Base-by-base conservation (phyloP, 2,113 vertebrate genomes). In the Alethe diademata region DNA sequence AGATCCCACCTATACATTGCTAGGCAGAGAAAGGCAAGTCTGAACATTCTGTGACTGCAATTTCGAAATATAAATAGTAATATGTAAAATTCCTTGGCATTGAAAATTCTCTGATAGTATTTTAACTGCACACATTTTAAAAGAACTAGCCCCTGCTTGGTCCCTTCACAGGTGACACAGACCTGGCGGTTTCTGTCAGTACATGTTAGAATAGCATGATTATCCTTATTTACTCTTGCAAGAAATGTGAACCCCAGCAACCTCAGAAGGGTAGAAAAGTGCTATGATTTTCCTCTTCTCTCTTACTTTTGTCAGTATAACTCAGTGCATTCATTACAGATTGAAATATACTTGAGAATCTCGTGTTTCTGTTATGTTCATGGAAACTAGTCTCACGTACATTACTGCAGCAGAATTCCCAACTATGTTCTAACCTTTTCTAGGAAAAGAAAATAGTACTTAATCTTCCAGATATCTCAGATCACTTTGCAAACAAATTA, bases 1-100 rank as follows among this genome's bases (percentile, higher is more conserved):
- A 86, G 58, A 85, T 94, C 82, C 93, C 91, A 95, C 81, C 90
- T 95, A 67, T 91, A 78, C 51, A 50, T 36, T 92, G 51, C 47
- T 86, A 78, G 79, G 83, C 86, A 76, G 56, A 61, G 82, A 84
- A 93, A 16, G 94, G 71, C 24, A 8, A 95, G 88, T 96, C 86
- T 95, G 87, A 92, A 71, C 90, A 69, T 43, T 71, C 25, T 66
- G 38, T 71, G 73, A 66, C 56, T 80, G 69, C 48, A 61, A 6
- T 95, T 91, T 91, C 60, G 80, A 83, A 94, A 88, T 83, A 51
- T 24, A 93, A 78, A 72, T 74, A 95, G 56, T n/a, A 80, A 80
- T 78, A 80, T 78, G 67, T 82, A 90, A 95, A 92, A 85, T 61
- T 78, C 26, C 19, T 86, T 96, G 72, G 86, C 84, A 66, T 50